These are phyloP conservation scores for Eurytoma adleriae DNA, from an alignment of 2,888 invertebrate genomes.

Conservation along the genomic window DNA sequence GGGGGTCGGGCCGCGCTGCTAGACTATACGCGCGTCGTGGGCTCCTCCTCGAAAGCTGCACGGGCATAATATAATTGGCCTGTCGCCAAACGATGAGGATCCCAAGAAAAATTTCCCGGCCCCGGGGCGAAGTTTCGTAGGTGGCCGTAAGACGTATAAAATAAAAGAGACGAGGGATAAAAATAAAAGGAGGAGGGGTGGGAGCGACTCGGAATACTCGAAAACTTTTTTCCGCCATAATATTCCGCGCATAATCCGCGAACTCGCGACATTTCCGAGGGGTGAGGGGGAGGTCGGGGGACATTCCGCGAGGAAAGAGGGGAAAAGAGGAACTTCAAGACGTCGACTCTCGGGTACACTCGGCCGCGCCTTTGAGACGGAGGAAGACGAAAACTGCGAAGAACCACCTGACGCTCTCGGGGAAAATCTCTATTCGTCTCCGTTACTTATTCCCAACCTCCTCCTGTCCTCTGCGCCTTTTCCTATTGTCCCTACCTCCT, in stretches of 20 bases:
- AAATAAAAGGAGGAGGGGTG: constrained; percentile 14
- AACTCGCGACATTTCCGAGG: constrained; percentile 46
- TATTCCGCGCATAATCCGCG: constrained; percentile 55
- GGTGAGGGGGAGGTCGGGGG: constrained; percentile 26
- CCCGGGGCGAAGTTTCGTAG: constrained; percentile 42
- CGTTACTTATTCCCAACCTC: constrained; percentile 29
- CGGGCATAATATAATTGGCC: constrained; percentile 54
- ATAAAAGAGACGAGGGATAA: constrained; percentile 35
- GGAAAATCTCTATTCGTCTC: constrained; percentile 52
- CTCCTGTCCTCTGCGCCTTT: constrained; percentile 2
- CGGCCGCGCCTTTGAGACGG: constrained; percentile 15
- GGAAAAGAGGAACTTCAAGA: constrained; percentile 39
- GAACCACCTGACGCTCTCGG: constrained; percentile 54
- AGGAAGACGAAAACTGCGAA: constrained; percentile 37
- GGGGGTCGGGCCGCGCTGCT: not conserved
- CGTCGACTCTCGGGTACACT: constrained; percentile 18
- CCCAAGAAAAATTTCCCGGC: constrained; percentile 32
- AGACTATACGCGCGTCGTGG: not conserved
- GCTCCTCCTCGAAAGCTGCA: constrained; percentile 31
- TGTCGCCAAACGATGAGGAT: constrained; percentile 56
- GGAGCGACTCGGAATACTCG: constrained; percentile 33
- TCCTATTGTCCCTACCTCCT: not conserved
- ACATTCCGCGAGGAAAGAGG: constrained; percentile 43
- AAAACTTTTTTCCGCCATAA: constrained; percentile 51
- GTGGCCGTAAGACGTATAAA: constrained; percentile 45